Conservation (phyloP, 37 sponge, comb jelly and placozoan species). For the Bolinopsis microptera region DNA sequence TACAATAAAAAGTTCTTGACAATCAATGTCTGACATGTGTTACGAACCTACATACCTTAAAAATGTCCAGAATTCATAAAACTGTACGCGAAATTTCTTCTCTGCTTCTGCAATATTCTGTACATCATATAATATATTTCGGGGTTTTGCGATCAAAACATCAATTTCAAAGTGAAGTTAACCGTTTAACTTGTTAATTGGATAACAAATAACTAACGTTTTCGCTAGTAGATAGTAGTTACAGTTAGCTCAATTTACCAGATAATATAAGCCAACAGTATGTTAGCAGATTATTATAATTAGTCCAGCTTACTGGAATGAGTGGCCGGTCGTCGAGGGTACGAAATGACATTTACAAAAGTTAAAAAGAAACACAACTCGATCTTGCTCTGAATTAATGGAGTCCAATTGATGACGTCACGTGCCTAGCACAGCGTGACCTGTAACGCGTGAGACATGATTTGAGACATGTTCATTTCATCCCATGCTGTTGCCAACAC, state of each 20-base stretch:
- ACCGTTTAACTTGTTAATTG: too few species aligned
- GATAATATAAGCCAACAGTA: too few species aligned
- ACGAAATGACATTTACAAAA: background rate
- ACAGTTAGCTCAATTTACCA: too few species aligned
- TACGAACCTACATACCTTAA: background rate
- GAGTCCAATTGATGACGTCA: background rate
- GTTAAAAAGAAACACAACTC: background rate
- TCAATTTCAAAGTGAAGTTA: too few species aligned
- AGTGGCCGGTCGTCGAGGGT: background rate
- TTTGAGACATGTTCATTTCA: background rate
- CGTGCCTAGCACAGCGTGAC: background rate
- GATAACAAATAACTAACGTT: too few species aligned
- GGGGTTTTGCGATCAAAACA: background rate
- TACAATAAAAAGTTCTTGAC: background rate
- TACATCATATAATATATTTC: background rate
- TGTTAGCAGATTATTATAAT: too few species aligned
- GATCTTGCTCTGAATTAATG: background rate
- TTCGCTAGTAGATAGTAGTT: too few species aligned
- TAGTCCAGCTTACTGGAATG: too few species aligned
- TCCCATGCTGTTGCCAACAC: conserved; percentile 14
- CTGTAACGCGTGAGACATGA: background rate
- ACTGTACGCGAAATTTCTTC: background rate
- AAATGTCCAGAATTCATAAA: background rate
- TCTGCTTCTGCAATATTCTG: background rate
- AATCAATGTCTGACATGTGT: background rate